Evolutionary conservation across 2,888 invertebrate genomes (phyloP).

Genomic region (Phragmatobia fuliginosa): DNA sequence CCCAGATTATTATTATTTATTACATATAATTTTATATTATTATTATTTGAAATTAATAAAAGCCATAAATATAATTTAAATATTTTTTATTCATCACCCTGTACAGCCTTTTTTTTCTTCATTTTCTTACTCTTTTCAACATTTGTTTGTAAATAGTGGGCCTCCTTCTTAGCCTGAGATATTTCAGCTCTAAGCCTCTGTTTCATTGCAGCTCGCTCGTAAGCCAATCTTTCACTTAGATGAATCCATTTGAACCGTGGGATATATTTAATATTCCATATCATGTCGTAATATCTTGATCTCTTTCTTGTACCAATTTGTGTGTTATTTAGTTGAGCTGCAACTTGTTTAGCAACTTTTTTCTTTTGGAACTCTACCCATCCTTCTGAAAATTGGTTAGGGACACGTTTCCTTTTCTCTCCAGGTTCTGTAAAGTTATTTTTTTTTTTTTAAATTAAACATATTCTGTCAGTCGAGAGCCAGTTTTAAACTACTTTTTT

Average conservation of each 20-base stretch:
- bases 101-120: slow-evolving; percentile 76
- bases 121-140: slow-evolving; percentile 92
- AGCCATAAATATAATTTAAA: not conserved
- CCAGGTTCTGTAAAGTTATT: slow-evolving; percentile 72
- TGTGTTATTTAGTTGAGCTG: slow-evolving; percentile 93
- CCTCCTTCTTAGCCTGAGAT: slow-evolving; percentile 96
- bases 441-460: not conserved
- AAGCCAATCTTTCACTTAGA: slow-evolving; percentile 96
- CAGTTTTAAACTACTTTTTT: no score
- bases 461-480: no score
- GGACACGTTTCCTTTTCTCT: slow-evolving; percentile 85
- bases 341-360: slow-evolving; percentile 95
- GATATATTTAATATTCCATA: slow-evolving; percentile 99
- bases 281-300: slow-evolving; percentile 94
- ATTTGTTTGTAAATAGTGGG: slow-evolving; percentile 94
- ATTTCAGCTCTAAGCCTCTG: slow-evolving; percentile 95
- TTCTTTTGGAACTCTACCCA: slow-evolving; percentile 98
- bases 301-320: slow-evolving; percentile 94
- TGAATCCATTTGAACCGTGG: slow-evolving; percentile 98
- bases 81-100: slow-evolving; percentile 39
- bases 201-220: slow-evolving; percentile 95
- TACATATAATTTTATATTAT: no score
- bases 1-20: no score
- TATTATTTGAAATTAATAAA: slow-evolving; percentile 7
- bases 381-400: slow-evolving; percentile 94